phyloP scores from a whole-genome alignment of 2,113 vertebrate species.

The Dolichallabes microphthalmus region DNA sequence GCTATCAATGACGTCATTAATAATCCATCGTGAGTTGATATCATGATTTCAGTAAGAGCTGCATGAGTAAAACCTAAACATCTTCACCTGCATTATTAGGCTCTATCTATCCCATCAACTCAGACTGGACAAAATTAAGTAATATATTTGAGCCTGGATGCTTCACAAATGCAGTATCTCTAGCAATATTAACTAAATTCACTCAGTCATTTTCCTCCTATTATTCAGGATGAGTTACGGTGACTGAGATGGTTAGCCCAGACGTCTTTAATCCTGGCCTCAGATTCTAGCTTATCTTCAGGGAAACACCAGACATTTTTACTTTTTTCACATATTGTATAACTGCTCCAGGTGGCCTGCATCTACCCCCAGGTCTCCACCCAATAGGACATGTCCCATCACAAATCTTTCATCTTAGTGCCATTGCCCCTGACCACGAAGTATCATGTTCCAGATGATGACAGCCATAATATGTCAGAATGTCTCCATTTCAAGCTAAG shows the following conservation, averaged over 20 bases:
- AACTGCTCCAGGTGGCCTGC: too few relatives aligned
- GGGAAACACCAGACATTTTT: too few relatives aligned
- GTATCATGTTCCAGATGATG: too few relatives aligned
- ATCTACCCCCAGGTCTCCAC: too few relatives aligned
- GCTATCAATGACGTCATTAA: slow-evolving; percentile 39
- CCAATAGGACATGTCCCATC: too few relatives aligned
- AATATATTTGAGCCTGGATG: not conserved
- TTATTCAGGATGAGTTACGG: not conserved
- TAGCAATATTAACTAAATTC: not conserved
- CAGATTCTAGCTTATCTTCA: not conserved
- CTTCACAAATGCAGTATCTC: not conserved
- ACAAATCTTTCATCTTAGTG: too few relatives aligned
- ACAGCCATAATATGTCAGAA: too few relatives aligned
- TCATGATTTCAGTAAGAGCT: not conserved
- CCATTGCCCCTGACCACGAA: too few relatives aligned
- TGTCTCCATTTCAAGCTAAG: too few relatives aligned
- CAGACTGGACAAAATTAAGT: not conserved
- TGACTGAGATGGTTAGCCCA: not conserved
- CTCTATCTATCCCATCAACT: not conserved
- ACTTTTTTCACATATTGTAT: too few relatives aligned
- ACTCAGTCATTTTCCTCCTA: not conserved
- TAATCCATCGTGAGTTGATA: slow-evolving; percentile 43
- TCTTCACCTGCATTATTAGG: not conserved
- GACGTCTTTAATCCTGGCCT: not conserved
- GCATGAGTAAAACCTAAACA: too few relatives aligned